Percentiles rank a stretch among this genome's conserved stretches.
phyloP scores from a whole-genome alignment of 2,888 invertebrate genomes.

The Nymphalis polychloros region DNA sequence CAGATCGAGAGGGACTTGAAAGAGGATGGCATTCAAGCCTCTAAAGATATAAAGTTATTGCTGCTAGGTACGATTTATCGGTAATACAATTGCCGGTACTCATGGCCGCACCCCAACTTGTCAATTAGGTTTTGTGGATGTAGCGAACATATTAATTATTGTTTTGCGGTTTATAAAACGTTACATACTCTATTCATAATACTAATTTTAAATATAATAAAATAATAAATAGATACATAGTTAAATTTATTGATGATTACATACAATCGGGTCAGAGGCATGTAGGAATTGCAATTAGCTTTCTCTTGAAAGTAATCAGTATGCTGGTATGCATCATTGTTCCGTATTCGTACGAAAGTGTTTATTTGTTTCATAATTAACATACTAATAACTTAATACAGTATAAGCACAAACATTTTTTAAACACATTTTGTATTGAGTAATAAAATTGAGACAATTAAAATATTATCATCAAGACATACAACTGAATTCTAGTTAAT shows the following conservation, averaged over 20 bases:
- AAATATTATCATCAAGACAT: neutral
- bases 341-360: constrained; percentile 70
- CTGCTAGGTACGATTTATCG: constrained; percentile 89
- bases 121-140: too few species aligned
- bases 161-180: constrained; percentile 30
- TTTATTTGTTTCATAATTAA: constrained; percentile 52
- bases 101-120: constrained; percentile 70
- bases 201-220: constrained; percentile 20
- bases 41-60: constrained; percentile 99
- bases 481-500: neutral
- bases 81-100: constrained; percentile 34
- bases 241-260: constrained; percentile 17
- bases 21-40: constrained; percentile 98
- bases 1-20: constrained; percentile 98
- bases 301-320: constrained; percentile 68
- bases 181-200: constrained; percentile 10
- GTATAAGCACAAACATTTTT: neutral
- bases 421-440: neutral
- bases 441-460: neutral
- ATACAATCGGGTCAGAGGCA: constrained; percentile 32
- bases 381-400: constrained; percentile 3
- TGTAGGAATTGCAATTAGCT: constrained; percentile 48
- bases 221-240: constrained; percentile 32
- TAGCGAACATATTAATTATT: constrained; percentile 38
- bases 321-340: constrained; percentile 62